Conservation (phyloP, 1,140 invertebrate genomes). For the Carcinoscorpius rotundicauda region DNA sequence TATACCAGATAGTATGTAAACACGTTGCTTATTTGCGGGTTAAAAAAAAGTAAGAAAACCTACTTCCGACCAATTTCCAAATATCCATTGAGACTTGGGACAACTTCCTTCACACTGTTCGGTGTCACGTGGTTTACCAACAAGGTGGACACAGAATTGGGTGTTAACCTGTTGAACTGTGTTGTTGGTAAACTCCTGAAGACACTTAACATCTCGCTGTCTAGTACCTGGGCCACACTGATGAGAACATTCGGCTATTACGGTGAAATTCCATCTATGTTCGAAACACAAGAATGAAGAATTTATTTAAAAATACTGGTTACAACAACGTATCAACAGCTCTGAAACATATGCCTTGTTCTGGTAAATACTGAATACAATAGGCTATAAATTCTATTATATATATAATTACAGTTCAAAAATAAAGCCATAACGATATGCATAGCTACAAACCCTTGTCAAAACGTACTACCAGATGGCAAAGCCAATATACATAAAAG, state of each 20-base stretch:
- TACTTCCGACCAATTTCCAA: slow-evolving; percentile 52
- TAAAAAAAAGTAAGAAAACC: slow-evolving; percentile 14
- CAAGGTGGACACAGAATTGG: slow-evolving; percentile 39
- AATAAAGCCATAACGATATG: no score
- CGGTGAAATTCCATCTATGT: slow-evolving; percentile 42
- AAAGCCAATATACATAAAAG: no score
- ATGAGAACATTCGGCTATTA: slow-evolving; percentile 51
- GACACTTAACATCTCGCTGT: slow-evolving; percentile 38
- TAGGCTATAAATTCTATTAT: no score
- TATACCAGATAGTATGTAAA: no score
- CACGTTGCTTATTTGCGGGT: neutral
- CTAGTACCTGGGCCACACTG: slow-evolving; percentile 51
- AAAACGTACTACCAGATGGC: no score
- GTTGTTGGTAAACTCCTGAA: slow-evolving; percentile 25
- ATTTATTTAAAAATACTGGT: no score
- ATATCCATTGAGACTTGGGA: slow-evolving; percentile 51
- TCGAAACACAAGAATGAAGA: no score
- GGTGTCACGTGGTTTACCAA: slow-evolving; percentile 36
- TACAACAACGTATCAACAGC: no score
- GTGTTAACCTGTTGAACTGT: slow-evolving; percentile 23
- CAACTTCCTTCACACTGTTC: slow-evolving; percentile 53
- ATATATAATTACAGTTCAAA: no score
- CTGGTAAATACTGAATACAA: no score
- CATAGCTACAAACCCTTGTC: no score
- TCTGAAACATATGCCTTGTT: no score